These are phyloP conservation scores for Oligia fasciuncula DNA, from an alignment of 2,888 invertebrate genomes.

Conservation along the genomic window DNA sequence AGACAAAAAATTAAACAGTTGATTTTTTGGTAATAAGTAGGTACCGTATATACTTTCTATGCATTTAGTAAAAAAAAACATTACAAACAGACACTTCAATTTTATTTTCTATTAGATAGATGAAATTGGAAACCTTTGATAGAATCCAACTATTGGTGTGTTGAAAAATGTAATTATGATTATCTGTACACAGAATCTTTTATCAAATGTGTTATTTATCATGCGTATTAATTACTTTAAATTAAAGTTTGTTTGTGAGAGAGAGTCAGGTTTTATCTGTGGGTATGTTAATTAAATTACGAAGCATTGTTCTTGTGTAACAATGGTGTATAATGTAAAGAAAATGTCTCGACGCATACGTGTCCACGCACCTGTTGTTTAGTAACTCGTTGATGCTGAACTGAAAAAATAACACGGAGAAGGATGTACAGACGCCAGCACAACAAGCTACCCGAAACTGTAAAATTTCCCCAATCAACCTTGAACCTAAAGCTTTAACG, in stretches of 20 bases:
- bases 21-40: no score
- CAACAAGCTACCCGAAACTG: no score
- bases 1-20: no score
- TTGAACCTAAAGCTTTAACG: no score
- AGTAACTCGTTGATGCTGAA: conserved; percentile 15
- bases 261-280: conserved; percentile 68
- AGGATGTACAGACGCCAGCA: no score
- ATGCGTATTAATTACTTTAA: conserved; percentile 70
- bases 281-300: conserved; percentile 77
- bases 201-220: conserved; percentile 57
- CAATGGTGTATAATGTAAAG: conserved; percentile 73
- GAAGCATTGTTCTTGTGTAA: conserved; percentile 76
- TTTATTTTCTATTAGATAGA: background rate
- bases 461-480: no score
- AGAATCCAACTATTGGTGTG: conserved; percentile 35
- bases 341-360: conserved; percentile 61
- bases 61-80: no score
- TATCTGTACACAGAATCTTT: conserved; percentile 41
- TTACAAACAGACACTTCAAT: no score
- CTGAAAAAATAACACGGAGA: conserved; percentile 2
- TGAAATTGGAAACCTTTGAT: conserved; percentile 57
- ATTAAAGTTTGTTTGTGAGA: conserved; percentile 66
- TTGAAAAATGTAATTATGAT: conserved; percentile 23
- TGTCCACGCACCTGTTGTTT: conserved; percentile 69
- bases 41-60: no score